These are phyloP conservation scores for Dioctria rufipes DNA, from an alignment of 2,888 invertebrate genomes.

Conservation along the genomic window DNA sequence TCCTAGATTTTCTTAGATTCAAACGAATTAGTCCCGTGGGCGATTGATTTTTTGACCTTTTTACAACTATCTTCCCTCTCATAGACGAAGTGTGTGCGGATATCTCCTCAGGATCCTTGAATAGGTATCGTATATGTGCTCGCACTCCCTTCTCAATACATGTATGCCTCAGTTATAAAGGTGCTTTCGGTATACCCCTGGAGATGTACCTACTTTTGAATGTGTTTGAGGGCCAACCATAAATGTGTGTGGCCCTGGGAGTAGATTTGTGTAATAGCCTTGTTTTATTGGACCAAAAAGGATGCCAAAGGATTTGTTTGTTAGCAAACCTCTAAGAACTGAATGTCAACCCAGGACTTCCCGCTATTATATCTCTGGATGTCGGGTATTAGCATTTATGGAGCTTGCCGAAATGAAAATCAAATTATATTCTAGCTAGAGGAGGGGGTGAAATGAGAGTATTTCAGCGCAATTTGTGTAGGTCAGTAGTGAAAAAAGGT, in stretches of 20 bases:
- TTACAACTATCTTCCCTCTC: constrained; percentile 58
- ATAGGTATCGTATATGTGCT: constrained; percentile 41
- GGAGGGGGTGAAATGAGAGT: constrained; percentile 4
- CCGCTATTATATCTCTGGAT: constrained; percentile 52
- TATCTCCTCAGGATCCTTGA: constrained; percentile 21
- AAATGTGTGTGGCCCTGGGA: constrained; percentile 51
- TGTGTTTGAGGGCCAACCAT: constrained; percentile 27
- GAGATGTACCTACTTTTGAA: constrained; percentile 12
- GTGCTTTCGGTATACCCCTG: constrained; percentile 38
- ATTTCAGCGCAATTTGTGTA: constrained; percentile 31
- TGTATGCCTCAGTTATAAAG: constrained; percentile 26
- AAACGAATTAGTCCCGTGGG: constrained; percentile 72
- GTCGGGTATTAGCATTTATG: constrained; percentile 52
- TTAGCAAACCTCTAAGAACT: constrained; percentile 60
- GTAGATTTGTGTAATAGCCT: constrained; percentile 60
- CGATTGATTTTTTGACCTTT: constrained; percentile 72
- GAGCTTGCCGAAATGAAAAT: constrained; percentile 54
- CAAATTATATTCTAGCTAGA: constrained; percentile 31
- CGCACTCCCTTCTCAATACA: constrained; percentile 19
- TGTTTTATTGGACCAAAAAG: constrained; percentile 60
- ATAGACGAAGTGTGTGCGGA: constrained; percentile 26
- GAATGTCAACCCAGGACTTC: constrained; percentile 57
- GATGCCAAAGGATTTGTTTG: constrained; percentile 59
- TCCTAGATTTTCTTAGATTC: constrained; percentile 72
- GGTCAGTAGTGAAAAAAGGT: constrained; percentile 36